Conservation (phyloP, 2,797 vertebrate genomes). For the Sphenodon punctatus region DNA sequence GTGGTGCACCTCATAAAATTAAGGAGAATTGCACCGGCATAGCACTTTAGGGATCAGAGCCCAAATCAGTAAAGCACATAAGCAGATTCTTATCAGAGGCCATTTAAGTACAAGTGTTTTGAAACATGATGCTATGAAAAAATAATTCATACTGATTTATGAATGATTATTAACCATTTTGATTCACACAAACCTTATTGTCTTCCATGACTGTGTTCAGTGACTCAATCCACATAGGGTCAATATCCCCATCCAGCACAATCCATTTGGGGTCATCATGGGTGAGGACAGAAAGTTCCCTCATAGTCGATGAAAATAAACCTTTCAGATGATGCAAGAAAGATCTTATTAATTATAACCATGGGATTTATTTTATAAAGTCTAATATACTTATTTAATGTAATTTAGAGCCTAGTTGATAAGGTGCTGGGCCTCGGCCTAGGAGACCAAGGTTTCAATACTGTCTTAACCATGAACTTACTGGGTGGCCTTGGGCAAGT, state of each 20-base stretch:
- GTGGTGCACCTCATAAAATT: too few species aligned
- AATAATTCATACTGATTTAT: rapidly evolving
- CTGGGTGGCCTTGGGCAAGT: too few species aligned
- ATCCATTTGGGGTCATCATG: slow-evolving; percentile 82
- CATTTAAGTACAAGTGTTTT: background rate
- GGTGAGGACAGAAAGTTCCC: slow-evolving; percentile 74
- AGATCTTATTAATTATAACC: background rate
- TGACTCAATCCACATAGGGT: slow-evolving; percentile 83
- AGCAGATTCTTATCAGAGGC: background rate
- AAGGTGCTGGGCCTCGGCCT: too few species aligned
- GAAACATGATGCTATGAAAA: background rate
- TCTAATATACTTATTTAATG: too few species aligned
- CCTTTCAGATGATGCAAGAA: slow-evolving; percentile 26
- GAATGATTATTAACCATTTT: background rate
- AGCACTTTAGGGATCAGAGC: too few species aligned
- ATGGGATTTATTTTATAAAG: background rate
- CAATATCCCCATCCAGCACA: slow-evolving; percentile 82
- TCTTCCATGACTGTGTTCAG: slow-evolving; percentile 84
- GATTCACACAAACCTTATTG: slow-evolving; percentile 75
- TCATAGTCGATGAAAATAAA: slow-evolving; percentile 82
- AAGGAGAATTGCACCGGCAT: too few species aligned
- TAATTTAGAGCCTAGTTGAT: too few species aligned
- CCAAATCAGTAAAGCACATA: too few species aligned
- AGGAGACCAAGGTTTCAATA: too few species aligned
- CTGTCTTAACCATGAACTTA: too few species aligned